Conservation (phyloP, 2,113 vertebrate genomes). For the Nerophis lumbriciformis region DNA sequence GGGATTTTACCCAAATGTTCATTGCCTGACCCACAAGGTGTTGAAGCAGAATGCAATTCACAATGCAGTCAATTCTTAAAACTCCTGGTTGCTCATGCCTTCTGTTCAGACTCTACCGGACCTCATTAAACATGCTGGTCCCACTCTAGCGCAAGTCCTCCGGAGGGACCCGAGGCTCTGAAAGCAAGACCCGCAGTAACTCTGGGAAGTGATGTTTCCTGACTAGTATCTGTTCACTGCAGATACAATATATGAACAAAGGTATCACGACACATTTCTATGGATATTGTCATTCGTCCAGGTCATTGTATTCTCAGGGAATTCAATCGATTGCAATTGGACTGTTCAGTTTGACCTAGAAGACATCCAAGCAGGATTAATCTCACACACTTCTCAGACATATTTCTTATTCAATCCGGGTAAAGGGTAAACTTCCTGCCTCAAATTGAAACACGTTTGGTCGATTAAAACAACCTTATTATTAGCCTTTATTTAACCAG, state of each 20-base stretch:
- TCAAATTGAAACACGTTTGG: too few relatives aligned
- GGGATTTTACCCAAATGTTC: not conserved
- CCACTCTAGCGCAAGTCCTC: slow-evolving; percentile 25
- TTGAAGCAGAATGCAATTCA: not conserved
- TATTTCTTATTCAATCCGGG: too few relatives aligned
- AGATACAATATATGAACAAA: not conserved
- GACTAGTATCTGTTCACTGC: slow-evolving; percentile 8
- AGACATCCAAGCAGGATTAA: too few relatives aligned
- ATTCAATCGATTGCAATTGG: too few relatives aligned
- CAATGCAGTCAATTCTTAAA: slow-evolving; percentile 13
- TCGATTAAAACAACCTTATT: too few relatives aligned
- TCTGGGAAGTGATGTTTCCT: slow-evolving; percentile 33
- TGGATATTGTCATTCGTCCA: too few relatives aligned
- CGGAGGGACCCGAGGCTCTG: slow-evolving; percentile 11
- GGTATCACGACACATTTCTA: too few relatives aligned
- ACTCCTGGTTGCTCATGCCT: slow-evolving; percentile 14
- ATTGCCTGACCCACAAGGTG: slow-evolving; percentile 1
- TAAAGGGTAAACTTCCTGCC: too few relatives aligned
- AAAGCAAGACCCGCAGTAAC: slow-evolving; percentile 31
- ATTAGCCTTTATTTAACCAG: too few relatives aligned
- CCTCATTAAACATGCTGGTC: slow-evolving; percentile 37
- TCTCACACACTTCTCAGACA: too few relatives aligned
- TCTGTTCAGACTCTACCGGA: slow-evolving; percentile 22
- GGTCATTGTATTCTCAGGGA: too few relatives aligned
- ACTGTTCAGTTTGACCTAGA: too few relatives aligned